A percentile compares a stretch with the other conserved stretches of the same genome.
Conservation (phyloP, 2,888 invertebrate species). For the Aleiodes testaceus region DNA sequence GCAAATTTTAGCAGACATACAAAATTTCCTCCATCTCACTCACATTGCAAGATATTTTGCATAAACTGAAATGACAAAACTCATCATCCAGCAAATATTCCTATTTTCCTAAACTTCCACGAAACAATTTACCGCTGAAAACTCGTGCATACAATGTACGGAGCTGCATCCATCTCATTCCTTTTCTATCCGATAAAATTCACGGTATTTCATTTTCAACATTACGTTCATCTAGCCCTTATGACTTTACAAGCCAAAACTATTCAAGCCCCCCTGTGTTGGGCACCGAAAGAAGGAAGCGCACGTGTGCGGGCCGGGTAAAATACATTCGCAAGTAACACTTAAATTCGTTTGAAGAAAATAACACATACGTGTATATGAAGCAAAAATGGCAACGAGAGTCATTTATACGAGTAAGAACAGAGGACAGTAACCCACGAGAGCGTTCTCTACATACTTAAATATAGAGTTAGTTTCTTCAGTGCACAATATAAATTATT, state of each 20-base stretch:
- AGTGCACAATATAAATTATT: conserved; percentile 60
- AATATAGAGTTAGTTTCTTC: conserved; percentile 32
- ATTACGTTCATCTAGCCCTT: conserved; percentile 5
- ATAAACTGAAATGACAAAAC: too few relatives aligned
- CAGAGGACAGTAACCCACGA: conserved; percentile 59
- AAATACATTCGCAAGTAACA: conserved; percentile 23
- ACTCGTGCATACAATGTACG: too few relatives aligned
- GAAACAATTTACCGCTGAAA: too few relatives aligned
- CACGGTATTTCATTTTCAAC: background rate
- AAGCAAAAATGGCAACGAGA: background rate
- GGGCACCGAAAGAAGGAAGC: conserved; percentile 4
- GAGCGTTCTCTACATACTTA: conserved; percentile 48
- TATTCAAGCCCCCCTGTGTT: conserved; percentile 53
- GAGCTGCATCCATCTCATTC: background rate
- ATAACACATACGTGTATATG: conserved; percentile 10
- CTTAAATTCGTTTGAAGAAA: conserved; percentile 19
- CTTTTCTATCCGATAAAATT: conserved; percentile 3
- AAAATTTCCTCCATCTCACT: too few relatives aligned
- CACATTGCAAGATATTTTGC: too few relatives aligned
- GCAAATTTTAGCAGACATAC: too few relatives aligned
- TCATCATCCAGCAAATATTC: too few relatives aligned
- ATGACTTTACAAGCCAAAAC: conserved; percentile 40
- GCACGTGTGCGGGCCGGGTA: conserved; percentile 4
- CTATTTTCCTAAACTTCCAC: too few relatives aligned
- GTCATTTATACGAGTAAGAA: conserved; percentile 19